Percentiles rank a stretch among this genome's conserved stretches.
These are phyloP conservation scores for Aphelinus certus DNA, from an alignment of 1,140 invertebrate genomes.

Conservation along the genomic window DNA sequence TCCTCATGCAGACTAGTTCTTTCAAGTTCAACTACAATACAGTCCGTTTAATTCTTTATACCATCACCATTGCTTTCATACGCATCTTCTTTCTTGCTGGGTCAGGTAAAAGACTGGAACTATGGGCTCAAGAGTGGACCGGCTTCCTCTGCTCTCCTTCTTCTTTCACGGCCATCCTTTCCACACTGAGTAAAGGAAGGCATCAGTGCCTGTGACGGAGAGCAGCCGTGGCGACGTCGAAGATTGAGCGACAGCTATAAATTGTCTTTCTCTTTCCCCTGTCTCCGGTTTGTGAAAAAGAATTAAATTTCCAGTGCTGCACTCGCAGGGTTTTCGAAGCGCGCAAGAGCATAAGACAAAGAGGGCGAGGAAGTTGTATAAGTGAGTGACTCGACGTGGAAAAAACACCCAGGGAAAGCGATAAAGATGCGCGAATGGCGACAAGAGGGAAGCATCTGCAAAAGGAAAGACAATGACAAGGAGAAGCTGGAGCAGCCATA, in stretches of 20 bases:
- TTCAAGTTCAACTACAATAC: conserved; percentile 17
- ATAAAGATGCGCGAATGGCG: conserved; percentile 14
- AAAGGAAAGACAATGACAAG: conserved; percentile 10
- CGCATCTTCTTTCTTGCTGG: too few species aligned
- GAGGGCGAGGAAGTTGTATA: conserved; percentile 17
- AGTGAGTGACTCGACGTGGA: neutral
- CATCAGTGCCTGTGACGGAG: conserved; percentile 6
- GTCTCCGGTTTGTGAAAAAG: neutral
- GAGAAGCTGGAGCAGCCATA: conserved; percentile 4
- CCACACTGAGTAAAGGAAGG: neutral
- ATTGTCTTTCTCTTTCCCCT: conserved; percentile 9
- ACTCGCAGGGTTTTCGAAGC: neutral
- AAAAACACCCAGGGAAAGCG: neutral
- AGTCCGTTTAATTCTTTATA: neutral
- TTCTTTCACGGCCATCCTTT: neutral
- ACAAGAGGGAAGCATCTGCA: neutral
- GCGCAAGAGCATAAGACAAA: conserved; percentile 2
- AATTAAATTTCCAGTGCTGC: conserved; percentile 15
- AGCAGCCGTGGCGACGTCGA: neutral
- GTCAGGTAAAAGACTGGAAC: neutral
- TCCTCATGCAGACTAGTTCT: conserved; percentile 10
- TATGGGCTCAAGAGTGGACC: neutral
- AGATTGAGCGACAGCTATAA: conserved; percentile 24
- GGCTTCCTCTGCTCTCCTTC: neutral
- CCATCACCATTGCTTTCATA: too few species aligned